Evolutionary conservation across 23 tunicate genomes (phyloP), one percentile per base, ranked within the genome.

Genomic region (Clavelina lepadiformis): DNA sequence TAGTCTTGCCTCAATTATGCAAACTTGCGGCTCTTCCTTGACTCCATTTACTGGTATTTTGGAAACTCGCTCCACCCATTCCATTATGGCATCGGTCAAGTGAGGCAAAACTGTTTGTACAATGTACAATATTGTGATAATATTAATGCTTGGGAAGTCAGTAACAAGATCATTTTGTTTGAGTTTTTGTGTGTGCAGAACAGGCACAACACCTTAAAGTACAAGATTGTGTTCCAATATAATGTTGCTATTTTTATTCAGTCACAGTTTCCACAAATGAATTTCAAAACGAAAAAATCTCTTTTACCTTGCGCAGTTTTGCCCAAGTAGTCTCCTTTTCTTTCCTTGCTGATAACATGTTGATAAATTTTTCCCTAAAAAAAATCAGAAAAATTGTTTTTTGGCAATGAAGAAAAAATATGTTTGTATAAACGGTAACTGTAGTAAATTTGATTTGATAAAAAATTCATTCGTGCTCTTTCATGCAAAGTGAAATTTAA

Each of bases 271-370:
- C n/a, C n/a, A n/a, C n/a, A n/a, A n/a, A n/a, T n/a, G n/a, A n/a
- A n/a, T n/a, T n/a, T n/a, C n/a, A n/a, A n/a, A n/a, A n/a, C n/a
- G n/a, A n/a, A n/a, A n/a, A n/a, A n/a, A n/a, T n/a, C n/a, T n/a
- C 18, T 60, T 1, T 1, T 20, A 75, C 92, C 84, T 77, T 91
- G 98, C 19, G 83, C 98, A 56, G 98, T 91, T 67, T 82, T 91
- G 29, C 98, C 98, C 2, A 91, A 61, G 60, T 91, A 91, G 58
- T 91, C 98, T 33, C 98, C 98, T 46, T 69, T 75, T 59, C 98
- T 72, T 67, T 91, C 98, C 36, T 77, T 82, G 61, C 61, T 68
- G 6, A 91, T 91, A 3, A 91, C 98, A 58, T 91, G 73, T 50
- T 82, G 92, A 51, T 91, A 91, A 8, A 91, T 91, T 77, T 91